These are phyloP conservation scores for Anodontia alba DNA, from an alignment of 2,888 invertebrate genomes.

Conservation along the genomic window DNA sequence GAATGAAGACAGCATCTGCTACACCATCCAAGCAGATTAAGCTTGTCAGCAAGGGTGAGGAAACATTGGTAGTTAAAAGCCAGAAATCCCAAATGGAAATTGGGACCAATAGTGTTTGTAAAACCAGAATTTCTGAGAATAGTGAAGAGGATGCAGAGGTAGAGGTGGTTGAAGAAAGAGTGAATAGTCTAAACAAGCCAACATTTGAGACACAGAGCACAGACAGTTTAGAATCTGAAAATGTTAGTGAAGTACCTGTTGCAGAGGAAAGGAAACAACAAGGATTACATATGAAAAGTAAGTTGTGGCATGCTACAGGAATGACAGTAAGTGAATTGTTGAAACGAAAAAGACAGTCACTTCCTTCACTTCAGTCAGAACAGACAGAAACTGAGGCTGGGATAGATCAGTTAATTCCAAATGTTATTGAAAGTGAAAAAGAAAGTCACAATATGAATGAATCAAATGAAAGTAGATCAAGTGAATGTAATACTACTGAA, in stretches of 20 bases:
- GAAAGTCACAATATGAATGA: background rate
- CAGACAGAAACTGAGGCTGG: background rate
- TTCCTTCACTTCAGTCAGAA: background rate
- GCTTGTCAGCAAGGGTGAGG: background rate
- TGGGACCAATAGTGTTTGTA: background rate
- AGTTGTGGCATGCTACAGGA: background rate
- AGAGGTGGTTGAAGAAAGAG: too few relatives aligned
- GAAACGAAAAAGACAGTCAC: conserved; percentile 10
- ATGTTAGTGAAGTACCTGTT: too few relatives aligned
- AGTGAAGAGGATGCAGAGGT: too few relatives aligned
- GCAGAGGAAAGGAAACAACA: too few relatives aligned
- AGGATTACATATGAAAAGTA: background rate
- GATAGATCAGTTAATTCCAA: too few relatives aligned
- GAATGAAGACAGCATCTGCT: background rate
- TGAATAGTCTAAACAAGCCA: too few relatives aligned
- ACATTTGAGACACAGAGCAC: too few relatives aligned
- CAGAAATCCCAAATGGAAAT: background rate
- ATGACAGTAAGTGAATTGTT: conserved; percentile 25
- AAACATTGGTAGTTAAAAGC: background rate
- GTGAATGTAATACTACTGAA: background rate
- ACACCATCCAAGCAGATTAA: background rate
- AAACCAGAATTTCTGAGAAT: too few relatives aligned
- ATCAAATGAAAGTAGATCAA: background rate
- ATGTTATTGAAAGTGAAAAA: background rate
- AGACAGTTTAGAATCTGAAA: too few relatives aligned